A percentile compares a stretch with the other conserved stretches of the same genome.
phyloP scores from a whole-genome alignment of 2,113 vertebrate genomes.

The Conger conger region DNA sequence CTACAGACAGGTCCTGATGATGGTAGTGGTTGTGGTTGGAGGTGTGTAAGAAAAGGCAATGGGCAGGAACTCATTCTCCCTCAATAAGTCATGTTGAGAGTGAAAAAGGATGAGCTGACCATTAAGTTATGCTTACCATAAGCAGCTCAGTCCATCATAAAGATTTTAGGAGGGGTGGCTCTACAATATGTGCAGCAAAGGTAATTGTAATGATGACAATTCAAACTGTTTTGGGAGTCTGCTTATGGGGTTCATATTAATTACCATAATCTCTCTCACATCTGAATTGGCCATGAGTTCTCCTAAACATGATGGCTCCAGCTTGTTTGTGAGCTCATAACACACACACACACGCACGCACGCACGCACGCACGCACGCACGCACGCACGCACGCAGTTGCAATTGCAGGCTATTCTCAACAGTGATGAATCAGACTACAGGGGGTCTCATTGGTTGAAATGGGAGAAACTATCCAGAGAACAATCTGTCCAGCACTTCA shows the following conservation, averaged over 20 bases:
- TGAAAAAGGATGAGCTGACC: not conserved
- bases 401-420: not conserved
- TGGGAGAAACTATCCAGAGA: not conserved
- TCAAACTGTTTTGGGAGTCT: not conserved
- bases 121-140: not conserved
- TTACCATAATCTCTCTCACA: not conserved
- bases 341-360: too few species aligned
- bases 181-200: not conserved
- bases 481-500: not conserved
- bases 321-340: not conserved
- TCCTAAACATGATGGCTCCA: not conserved
- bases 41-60: not conserved
- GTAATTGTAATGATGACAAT: not conserved
- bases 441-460: not conserved
- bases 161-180: not conserved
- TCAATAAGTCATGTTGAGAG: not conserved
- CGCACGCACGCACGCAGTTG: too few species aligned
- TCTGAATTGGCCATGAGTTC: not conserved
- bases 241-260: not conserved
- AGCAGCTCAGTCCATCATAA: not conserved
- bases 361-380: too few species aligned
- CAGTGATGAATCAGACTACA: not conserved
- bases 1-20: not conserved
- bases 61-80: not conserved
- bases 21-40: not conserved